Evolutionary conservation across 2,888 invertebrate genomes (phyloP).

Genomic region (Gisinianus flammeolus): DNA sequence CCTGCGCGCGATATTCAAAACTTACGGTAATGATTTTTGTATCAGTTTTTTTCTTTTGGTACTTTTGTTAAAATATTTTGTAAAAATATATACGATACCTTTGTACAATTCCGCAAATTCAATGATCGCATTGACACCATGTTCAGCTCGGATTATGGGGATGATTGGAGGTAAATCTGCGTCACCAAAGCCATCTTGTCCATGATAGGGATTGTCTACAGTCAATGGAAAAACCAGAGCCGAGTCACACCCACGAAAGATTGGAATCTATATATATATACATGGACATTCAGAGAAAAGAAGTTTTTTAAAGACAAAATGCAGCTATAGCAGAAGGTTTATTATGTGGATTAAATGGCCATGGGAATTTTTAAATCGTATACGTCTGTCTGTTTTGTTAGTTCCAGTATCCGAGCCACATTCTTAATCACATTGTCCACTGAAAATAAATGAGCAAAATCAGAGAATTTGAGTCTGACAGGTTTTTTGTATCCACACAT

Average conservation of each 20-base stretch:
- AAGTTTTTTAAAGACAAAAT: too few species aligned
- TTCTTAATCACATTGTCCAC: slow-evolving; percentile 74
- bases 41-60: neutral
- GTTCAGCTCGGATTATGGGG: slow-evolving; percentile 57
- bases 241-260: slow-evolving; percentile 69
- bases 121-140: slow-evolving; percentile 59
- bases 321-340: too few species aligned
- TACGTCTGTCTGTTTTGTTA: slow-evolving; percentile 54
- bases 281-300: too few species aligned
- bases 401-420: slow-evolving; percentile 71
- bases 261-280: slow-evolving; percentile 65
- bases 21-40: neutral
- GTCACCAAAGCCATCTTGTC: slow-evolving; percentile 61
- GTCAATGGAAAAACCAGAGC: slow-evolving; percentile 37
- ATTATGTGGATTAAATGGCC: too few species aligned
- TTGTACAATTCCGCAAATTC: slow-evolving; percentile 55
- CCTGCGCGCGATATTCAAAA: slow-evolving; percentile 56
- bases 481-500: too few species aligned
- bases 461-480: too few species aligned
- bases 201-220: slow-evolving; percentile 59
- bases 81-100: slow-evolving; percentile 44
- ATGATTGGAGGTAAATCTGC: slow-evolving; percentile 51
- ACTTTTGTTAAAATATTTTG: neutral
- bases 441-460: too few species aligned
- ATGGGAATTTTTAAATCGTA: too few species aligned